Evolutionary conservation across 2,888 invertebrate species (phyloP).

Genomic region (Erebia ligea): DNA sequence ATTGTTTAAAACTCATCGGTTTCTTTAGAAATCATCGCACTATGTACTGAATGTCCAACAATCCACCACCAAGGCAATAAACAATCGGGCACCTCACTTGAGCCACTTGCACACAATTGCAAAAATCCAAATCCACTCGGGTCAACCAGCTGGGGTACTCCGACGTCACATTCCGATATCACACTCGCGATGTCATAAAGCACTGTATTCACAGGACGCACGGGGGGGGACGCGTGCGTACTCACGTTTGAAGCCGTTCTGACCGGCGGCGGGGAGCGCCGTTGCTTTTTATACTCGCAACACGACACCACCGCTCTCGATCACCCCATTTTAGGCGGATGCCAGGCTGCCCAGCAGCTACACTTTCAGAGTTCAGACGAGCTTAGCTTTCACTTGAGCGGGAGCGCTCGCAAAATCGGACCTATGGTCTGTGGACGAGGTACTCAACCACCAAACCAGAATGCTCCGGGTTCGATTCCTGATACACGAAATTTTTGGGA

Average conservation of each 20-base stretch:
- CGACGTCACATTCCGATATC: slow-evolving; percentile 60
- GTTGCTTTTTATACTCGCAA: slow-evolving; percentile 92
- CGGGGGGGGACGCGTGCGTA: slow-evolving; percentile 71
- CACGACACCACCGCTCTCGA: slow-evolving; percentile 86
- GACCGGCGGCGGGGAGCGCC: slow-evolving; percentile 89
- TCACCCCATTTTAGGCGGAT: slow-evolving; percentile 83
- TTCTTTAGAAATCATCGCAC: slow-evolving; percentile 36
- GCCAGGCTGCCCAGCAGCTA: slow-evolving; percentile 67
- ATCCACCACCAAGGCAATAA: slow-evolving; percentile 51
- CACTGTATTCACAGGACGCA: slow-evolving; percentile 59
- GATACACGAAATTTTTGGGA: background rate
- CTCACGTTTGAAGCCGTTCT: slow-evolving; percentile 99
- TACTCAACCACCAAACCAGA: background rate
- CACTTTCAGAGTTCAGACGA: slow-evolving; percentile 79
- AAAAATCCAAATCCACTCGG: slow-evolving; percentile 67
- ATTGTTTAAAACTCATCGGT: background rate
- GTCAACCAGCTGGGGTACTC: slow-evolving; percentile 65
- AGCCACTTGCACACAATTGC: slow-evolving; percentile 65
- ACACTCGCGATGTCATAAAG: slow-evolving; percentile 59
- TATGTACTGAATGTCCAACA: slow-evolving; percentile 37
- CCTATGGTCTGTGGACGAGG: background rate
- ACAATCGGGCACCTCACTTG: slow-evolving; percentile 52
- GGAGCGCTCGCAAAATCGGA: slow-evolving; percentile 40
- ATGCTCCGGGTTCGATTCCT: slow-evolving; percentile 3
- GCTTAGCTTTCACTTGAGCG: slow-evolving; percentile 80